Conservation (phyloP, 2,888 invertebrate species). For the Caenorhabditis sp. region DNA sequence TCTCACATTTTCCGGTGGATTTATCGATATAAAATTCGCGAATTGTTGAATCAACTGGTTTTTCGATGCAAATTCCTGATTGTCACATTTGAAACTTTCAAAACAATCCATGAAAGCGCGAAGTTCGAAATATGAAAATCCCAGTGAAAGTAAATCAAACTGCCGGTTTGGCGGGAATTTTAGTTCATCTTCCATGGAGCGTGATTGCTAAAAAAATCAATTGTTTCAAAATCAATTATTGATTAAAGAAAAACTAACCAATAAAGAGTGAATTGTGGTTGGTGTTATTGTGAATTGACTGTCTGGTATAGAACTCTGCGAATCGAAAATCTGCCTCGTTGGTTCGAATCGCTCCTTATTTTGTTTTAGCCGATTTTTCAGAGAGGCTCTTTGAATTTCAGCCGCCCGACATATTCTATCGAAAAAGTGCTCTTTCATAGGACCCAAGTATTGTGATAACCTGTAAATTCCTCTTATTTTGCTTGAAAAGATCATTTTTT, state of each 20-base stretch:
- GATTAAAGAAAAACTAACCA: background rate
- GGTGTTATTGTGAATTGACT: conserved; percentile 18
- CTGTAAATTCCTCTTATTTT: conserved; percentile 35
- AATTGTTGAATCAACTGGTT: conserved; percentile 33
- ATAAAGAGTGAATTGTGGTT: conserved; percentile 25
- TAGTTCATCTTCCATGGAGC: conserved; percentile 28
- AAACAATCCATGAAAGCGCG: conserved; percentile 47
- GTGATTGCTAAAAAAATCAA: background rate
- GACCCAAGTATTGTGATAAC: conserved; percentile 45
- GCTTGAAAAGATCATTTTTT: too few species aligned
- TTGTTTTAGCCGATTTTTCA: conserved; percentile 56
- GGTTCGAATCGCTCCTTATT: conserved; percentile 46
- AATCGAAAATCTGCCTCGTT: conserved; percentile 18
- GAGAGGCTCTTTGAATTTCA: conserved; percentile 53
- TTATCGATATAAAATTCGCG: conserved; percentile 47
- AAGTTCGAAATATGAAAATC: conserved; percentile 54
- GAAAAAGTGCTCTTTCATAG: conserved; percentile 50
- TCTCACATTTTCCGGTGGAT: conserved; percentile 37
- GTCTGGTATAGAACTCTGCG: conserved; percentile 25
- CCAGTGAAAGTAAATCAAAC: conserved; percentile 50
- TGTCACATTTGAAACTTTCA: conserved; percentile 41
- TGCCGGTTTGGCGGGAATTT: conserved; percentile 50
- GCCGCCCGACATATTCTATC: conserved; percentile 57
- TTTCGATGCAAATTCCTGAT: conserved; percentile 22
- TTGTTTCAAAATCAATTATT: background rate